Base-by-base conservation (phyloP, 2,888 invertebrate species). In the Microctonus brassicae region DNA sequence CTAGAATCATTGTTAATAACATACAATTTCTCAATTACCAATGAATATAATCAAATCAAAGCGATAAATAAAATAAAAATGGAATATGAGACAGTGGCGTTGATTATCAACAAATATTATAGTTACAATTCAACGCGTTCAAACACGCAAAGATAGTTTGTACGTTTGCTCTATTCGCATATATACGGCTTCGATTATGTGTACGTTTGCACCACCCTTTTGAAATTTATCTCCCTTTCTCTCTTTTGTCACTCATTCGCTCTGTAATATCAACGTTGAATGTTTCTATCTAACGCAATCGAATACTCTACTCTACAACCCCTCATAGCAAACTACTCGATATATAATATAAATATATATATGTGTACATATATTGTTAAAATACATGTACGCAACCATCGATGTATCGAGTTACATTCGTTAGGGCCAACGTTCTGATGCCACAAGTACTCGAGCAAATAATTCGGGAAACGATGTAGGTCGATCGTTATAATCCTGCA, bases 381-480 rank as follows among this genome's bases (percentile, higher is more conserved):
- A 24, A n/a, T 24, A 17, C 36, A n/a, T n/a, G n/a, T n/a, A 29
- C 24, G 7, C 26, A 4, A 20, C 24, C 52, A n/a, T 74, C 81
- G 81, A 82, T 81, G 83, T 83, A 84, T 85, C 85, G 79, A 77
- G 80, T 85, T 85, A 81, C 85, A 81, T 82, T 84, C 83, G 84
- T 83, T 84, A 85, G 84, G 81, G 78, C 78, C 77, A 74, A 62
- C 7, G 61, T 22, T 55, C 24, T 39, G 26, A 52, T 68, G 33
- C 34, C 24, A 52, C 33, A 39, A 58, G 20, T 67, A 58, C 39
- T 29, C 26, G 47, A 42, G 58, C 33, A 29, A 58, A 58, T 58
- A 55, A 58, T 33, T 33, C 6, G 29, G 33, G 10, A 33, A 29
- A 57, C 1, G 24, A 62, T 39, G 10, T 24, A 24, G 26, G 47